Evolutionary conservation across 2,888 invertebrate species (phyloP), one percentile per base, ranked within the genome.

Genomic region (Xylota sylvarum): DNA sequence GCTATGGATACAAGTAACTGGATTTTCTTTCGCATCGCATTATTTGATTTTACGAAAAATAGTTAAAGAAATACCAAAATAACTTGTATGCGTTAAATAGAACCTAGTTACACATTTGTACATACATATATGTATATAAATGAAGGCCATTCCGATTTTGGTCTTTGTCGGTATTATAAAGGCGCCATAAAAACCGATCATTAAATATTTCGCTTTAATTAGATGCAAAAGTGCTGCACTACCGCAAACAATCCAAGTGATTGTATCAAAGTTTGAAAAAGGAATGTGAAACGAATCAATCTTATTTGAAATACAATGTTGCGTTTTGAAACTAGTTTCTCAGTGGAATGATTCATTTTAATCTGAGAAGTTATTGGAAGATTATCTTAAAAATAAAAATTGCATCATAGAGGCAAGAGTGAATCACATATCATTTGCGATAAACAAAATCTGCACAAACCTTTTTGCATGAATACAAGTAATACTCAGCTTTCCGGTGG

Each of bases 11-110:
- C 62, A 35, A 62, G 27, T 6, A 40, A 55, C 12, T 23, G 6
- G n/a, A 37, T 37, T 67, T 52, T 67, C 67, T 67, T 37, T 67
- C 37, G 5, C 50, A 52, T 2, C 30, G 69, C 55, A 43, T 55
- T 40, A 27, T 69, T 69, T 55, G 17, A 43, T 52, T 67, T 52
- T 14, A 10, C n/a, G 17, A 4, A 19, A 19, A n/a, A 19, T 4
- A 58, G 12, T 19, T 19, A 37, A 10, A 19, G 3, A 32, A 3
- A 7, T n/a, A 10, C 17, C 4, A 5, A 14, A 19, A 10, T 23
- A 23, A 23, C 23, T 23, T 4, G 40, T 40, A n/a, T 32, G 50
- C 23, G 6, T 43, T 12, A 43, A 1, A 14, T n/a, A 43, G 40
- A 14, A 14, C 6, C 14, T 6, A 14, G 14, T 14, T 43, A 12